Evolutionary conservation across 2,888 invertebrate species (phyloP), one percentile per base, ranked within the genome.

Genomic region (Himalopsyche anomala): DNA sequence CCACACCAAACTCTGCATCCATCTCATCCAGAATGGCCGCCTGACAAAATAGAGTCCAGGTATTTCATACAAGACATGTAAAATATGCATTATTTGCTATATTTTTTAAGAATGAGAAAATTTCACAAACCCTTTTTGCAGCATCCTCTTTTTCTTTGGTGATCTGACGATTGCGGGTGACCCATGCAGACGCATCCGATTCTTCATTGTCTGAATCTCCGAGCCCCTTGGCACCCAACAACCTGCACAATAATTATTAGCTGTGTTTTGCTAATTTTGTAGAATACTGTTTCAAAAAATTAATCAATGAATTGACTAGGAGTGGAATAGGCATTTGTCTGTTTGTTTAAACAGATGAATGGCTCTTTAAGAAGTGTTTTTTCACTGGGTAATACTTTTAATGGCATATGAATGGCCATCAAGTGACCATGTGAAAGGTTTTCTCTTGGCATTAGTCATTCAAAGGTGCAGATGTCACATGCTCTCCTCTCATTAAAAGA

Each of bases 21-120:
- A 99, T 94, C 92, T 99, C 98, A 92, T 99, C 98, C 90, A 99
- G 91, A 93, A 97, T 94, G 91, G 98, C 98, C 38, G 98, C 99
- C 97, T 97, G 90, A 90, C 85, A 4, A 56, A 38, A 8, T 1
- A 2, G n/a, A 82, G 40, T 81, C n/a, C 42, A 51, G 5, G 40
- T 45, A 81, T 45, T 19, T 51, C 38, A 42, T 19, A 51, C 1
- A 28, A 19, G 9, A 45, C 19, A 19, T 1, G n/a, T 45, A n/a
- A n/a, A 17, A 82, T 55, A 38, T 5, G n/a, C 51, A 51, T 4
- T 6, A 5, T 42, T 28, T 56, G 55, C 36, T 56, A 3, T 17
- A n/a, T 45, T 36, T 36, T 69, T 38, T 11, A 11, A 83, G 19
- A 83, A 45, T 74, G 40, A 81, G 28, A 74, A 87, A 87, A 88